Evolutionary conservation across 2,113 vertebrate genomes (phyloP).

Genomic region (Petaurus breviceps): DNA sequence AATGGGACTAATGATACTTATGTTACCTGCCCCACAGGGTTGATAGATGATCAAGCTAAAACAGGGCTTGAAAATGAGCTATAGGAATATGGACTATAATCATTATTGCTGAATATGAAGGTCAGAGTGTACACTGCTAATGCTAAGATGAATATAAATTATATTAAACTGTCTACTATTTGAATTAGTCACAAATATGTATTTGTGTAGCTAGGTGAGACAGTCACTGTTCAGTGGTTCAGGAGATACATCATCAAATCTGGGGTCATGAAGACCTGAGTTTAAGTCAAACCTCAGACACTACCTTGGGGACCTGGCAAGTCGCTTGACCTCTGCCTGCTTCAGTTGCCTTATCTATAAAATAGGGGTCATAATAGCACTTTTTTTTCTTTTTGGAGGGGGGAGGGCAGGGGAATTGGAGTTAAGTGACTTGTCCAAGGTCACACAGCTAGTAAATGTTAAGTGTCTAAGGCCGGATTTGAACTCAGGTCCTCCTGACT

Average conservation of each 20-base stretch:
- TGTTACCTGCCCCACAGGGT: background rate
- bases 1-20: background rate
- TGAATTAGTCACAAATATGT: background rate
- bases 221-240: background rate
- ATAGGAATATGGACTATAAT: background rate
- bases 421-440: too few relatives aligned
- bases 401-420: too few relatives aligned
- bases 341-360: background rate
- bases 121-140: background rate
- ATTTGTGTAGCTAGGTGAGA: too few relatives aligned
- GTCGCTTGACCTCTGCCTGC: background rate
- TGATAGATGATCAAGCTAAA: background rate
- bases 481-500: too few relatives aligned
- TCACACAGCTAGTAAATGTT: too few relatives aligned
- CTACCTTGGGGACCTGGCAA: background rate
- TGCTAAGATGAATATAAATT: background rate
- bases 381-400: too few relatives aligned
- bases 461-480: too few relatives aligned
- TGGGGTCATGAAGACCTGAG: background rate
- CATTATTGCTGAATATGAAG: background rate
- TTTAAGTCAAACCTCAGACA: background rate
- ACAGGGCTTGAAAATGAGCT: background rate
- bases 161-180: background rate
- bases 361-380: background rate
- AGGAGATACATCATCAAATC: background rate